A percentile compares a stretch with the other conserved stretches of the same genome.
Conservation (phyloP, 2,888 invertebrate species). For the Abrostola tripartita region DNA sequence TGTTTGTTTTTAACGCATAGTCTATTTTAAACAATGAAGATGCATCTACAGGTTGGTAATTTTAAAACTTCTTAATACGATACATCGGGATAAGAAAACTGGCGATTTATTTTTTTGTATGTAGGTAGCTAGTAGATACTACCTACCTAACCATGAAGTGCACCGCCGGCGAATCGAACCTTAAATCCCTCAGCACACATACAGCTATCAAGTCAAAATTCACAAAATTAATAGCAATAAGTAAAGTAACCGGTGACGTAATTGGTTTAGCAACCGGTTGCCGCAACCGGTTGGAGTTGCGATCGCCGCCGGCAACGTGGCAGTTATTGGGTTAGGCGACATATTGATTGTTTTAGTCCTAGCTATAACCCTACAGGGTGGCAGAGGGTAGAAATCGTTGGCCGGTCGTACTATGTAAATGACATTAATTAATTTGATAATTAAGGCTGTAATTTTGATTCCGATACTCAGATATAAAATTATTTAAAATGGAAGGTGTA, state of each 20-base stretch:
- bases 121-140: constrained; percentile 8
- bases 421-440: constrained; percentile 1
- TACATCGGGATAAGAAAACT: too few relatives aligned
- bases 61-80: neutral
- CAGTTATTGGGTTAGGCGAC: constrained; percentile 35
- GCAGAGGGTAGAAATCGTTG: constrained; percentile 1
- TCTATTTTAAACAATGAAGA: too few relatives aligned
- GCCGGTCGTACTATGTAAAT: neutral
- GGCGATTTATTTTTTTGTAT: too few relatives aligned
- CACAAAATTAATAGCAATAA: constrained; percentile 50
- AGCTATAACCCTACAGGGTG: neutral
- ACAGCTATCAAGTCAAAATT: constrained; percentile 22
- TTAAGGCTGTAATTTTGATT: neutral
- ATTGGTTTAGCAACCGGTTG: constrained; percentile 49
- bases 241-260: constrained; percentile 42
- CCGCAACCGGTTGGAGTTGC: constrained; percentile 35
- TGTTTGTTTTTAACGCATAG: too few relatives aligned
- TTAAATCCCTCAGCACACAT: neutral
- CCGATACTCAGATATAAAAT: neutral
- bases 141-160: constrained; percentile 2
- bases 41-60: too few relatives aligned
- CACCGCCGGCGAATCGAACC: neutral
- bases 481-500: too few relatives aligned
- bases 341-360: constrained; percentile 37
- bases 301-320: constrained; percentile 30